Evolutionary conservation across 1,140 invertebrate species (phyloP), one percentile per base, ranked within the genome.

Genomic region (Tetragnatha versicolor): DNA sequence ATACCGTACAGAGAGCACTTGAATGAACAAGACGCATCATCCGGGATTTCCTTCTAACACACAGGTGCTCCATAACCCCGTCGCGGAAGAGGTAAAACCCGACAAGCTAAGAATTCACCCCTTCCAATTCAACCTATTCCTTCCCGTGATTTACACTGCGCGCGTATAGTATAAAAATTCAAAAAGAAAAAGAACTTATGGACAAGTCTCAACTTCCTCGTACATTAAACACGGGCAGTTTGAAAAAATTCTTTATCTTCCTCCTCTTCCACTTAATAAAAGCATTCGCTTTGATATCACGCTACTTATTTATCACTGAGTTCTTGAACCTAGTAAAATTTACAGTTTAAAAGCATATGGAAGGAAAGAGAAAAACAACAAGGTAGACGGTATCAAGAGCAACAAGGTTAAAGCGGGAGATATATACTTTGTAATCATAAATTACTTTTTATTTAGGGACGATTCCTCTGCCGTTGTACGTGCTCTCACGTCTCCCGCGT

Each of bases 391-490:
- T 53, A 20, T 47, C 37, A 37, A 47, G 65, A 17, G 65, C 53
- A 69, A 69, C 51, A 69, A 69, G 66, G 66, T 69, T 69, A 69
- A 69, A 47, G 17, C 5, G 27, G 37, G 47, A 69, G 49, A 69
- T 69, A 35, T 69, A 69, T 69, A 69, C 49, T 69, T 69, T 69
- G 66, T 69, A 69, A 69, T 53, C 66, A 69, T 69, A 69, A 69
- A 69, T 69, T 51, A 69, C 49, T 53, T 69, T 69, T 69, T 69
- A 53, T 69, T 51, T 53, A 53, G n/a, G 33, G 53, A 37, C 27
- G 5, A 35, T 47, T 45, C 66, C 66, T 69, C 33, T n/a, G 39
- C 47, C 45, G 14, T 25, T 35, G 31, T 69, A 53, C 66, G 66
- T 69, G 66, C 42, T 66, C 20, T 42, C 22, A 66, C 63, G 63